Conservation (phyloP, 2,797 vertebrate genomes). For the Scyliorhinus canicula region DNA sequence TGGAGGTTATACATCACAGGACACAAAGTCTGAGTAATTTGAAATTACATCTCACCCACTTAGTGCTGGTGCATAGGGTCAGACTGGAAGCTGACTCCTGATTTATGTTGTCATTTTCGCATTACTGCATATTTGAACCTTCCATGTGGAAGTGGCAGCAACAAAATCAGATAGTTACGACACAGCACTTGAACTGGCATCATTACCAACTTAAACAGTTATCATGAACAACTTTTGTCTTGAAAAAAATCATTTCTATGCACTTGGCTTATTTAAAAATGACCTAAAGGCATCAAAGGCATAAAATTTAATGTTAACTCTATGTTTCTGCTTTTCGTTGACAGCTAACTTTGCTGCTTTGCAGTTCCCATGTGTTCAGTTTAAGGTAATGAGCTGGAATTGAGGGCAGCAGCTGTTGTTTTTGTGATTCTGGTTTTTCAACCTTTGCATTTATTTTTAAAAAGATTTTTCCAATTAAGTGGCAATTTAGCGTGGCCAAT, state of each 20-base stretch:
- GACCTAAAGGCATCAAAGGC: not conserved
- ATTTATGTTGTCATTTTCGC: not conserved
- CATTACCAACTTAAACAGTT: not conserved
- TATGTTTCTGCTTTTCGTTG: not conserved
- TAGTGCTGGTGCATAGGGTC: not conserved
- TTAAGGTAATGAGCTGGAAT: slow-evolving; percentile 29
- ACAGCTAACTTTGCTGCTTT: not conserved
- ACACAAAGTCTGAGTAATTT: not conserved
- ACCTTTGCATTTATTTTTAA: too few species aligned
- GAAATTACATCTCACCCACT: not conserved
- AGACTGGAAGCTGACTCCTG: not conserved
- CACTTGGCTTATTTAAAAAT: not conserved
- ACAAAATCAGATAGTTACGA: not conserved
- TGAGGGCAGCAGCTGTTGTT: slow-evolving; percentile 32
- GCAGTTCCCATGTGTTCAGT: not conserved
- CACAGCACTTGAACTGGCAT: not conserved
- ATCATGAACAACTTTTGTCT: not conserved
- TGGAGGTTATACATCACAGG: not conserved
- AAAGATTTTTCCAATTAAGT: too few species aligned
- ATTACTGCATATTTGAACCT: not conserved
- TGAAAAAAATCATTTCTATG: not conserved
- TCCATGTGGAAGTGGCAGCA: not conserved
- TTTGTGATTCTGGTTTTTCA: not conserved
- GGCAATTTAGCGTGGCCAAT: too few species aligned
- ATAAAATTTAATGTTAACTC: not conserved